phyloP scores from a whole-genome alignment of 2,113 vertebrate genomes.

The Odontophorus gujanensis region DNA sequence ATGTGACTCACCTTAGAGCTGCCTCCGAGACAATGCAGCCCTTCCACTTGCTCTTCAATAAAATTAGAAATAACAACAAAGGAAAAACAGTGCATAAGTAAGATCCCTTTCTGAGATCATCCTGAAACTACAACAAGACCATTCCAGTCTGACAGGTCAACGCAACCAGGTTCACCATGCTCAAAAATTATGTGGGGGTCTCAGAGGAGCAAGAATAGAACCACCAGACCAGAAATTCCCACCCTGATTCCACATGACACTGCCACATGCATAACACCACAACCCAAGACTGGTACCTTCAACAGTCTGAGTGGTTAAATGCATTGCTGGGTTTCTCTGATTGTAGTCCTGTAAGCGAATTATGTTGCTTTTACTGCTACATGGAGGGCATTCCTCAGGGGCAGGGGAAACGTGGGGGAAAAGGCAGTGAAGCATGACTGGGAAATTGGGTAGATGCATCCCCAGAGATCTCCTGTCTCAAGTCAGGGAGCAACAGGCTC shows the following conservation, averaged over 20 bases:
- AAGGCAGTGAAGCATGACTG: neutral
- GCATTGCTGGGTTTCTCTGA: neutral
- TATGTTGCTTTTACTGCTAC: neutral
- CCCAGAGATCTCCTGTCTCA: neutral
- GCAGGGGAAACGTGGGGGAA: neutral
- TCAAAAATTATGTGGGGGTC: fast-evolving
- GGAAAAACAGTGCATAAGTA: neutral
- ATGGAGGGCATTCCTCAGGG: neutral
- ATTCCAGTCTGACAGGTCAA: neutral
- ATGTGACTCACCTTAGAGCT: neutral
- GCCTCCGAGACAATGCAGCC: neutral
- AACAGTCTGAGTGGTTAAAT: neutral
- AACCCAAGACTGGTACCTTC: neutral
- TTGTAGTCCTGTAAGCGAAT: neutral
- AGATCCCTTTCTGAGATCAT: neutral
- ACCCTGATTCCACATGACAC: neutral
- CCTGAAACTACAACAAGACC: fast-evolving
- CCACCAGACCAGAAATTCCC: neutral
- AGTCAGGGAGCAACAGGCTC: neutral
- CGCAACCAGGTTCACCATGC: fast-evolving
- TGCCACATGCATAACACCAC: neutral
- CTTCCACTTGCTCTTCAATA: neutral
- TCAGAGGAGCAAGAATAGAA: neutral
- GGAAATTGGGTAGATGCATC: neutral
- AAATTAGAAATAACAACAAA: neutral